phyloP scores from a whole-genome alignment of 1,140 invertebrate genomes.

The Mesaphorura yosii region DNA sequence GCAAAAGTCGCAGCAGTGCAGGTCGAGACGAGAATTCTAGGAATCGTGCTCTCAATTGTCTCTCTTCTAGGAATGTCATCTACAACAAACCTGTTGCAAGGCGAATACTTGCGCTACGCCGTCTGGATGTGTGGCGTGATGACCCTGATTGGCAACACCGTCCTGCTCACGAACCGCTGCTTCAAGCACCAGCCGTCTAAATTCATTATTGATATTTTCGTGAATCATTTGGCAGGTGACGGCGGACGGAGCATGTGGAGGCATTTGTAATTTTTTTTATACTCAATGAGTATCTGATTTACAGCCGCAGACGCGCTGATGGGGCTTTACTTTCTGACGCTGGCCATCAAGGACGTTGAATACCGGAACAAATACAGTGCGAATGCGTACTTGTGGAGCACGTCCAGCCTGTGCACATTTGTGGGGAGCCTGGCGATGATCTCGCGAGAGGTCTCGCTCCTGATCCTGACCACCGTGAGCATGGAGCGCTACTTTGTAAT shows the following conservation, averaged over 20 bases:
- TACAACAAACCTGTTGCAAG: slow-evolving; percentile 50
- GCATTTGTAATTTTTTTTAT: background rate
- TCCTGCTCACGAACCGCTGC: slow-evolving; percentile 56
- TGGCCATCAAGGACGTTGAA: slow-evolving; percentile 52
- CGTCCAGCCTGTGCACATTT: slow-evolving; percentile 52
- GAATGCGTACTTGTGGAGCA: slow-evolving; percentile 53
- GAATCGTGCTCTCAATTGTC: slow-evolving; percentile 2
- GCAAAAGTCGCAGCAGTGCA: background rate
- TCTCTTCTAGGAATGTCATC: slow-evolving; percentile 48
- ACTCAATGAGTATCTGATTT: slow-evolving; percentile 16
- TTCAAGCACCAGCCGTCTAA: slow-evolving; percentile 30
- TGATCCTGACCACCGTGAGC: slow-evolving; percentile 64
- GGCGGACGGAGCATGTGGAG: slow-evolving; percentile 13
- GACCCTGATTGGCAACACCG: slow-evolving; percentile 51
- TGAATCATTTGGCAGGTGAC: slow-evolving; percentile 57
- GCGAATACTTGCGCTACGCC: slow-evolving; percentile 48
- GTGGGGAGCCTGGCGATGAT: slow-evolving; percentile 54
- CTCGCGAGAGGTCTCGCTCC: slow-evolving; percentile 58
- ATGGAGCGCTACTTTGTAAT: slow-evolving; percentile 61
- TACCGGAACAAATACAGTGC: slow-evolving; percentile 52
- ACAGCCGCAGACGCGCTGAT: slow-evolving; percentile 62
- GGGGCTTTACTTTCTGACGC: slow-evolving; percentile 61
- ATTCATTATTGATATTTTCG: slow-evolving; percentile 43
- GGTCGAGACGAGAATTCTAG: background rate
- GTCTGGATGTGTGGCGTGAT: slow-evolving; percentile 61